Evolutionary conservation across 2,888 invertebrate species (phyloP).

Genomic region (Pseudococcus longispinus): DNA sequence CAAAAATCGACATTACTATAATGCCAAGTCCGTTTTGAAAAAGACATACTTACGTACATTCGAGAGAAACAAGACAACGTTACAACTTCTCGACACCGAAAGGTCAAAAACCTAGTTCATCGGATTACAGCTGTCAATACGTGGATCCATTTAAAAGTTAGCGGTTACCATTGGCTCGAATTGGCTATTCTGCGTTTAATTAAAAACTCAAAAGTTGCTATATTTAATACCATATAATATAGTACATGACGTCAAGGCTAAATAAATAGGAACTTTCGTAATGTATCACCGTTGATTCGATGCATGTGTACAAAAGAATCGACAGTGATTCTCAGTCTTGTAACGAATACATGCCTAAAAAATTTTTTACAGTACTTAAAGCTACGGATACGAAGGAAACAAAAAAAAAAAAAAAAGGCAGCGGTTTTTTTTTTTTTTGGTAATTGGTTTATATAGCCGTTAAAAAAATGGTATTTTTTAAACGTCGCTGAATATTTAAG

Average conservation of each 20-base stretch:
- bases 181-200: constrained; percentile 40
- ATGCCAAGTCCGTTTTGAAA: background rate
- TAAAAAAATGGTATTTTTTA: constrained; percentile 26
- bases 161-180: background rate
- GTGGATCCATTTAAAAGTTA: background rate
- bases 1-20: background rate
- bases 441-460: constrained; percentile 13
- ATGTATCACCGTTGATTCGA: constrained; percentile 54
- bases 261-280: constrained; percentile 57
- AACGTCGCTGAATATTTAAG: constrained; percentile 39
- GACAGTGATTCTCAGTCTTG: constrained; percentile 56
- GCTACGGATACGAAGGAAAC: background rate
- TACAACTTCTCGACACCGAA: too few relatives aligned
- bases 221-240: constrained; percentile 48
- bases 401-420: constrained; percentile 14
- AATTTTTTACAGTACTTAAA: constrained; percentile 29
- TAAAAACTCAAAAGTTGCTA: constrained; percentile 41
- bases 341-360: constrained; percentile 49
- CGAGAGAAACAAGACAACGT: too few relatives aligned
- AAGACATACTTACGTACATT: background rate
- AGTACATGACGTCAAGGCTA: constrained; percentile 55
- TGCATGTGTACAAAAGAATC: constrained; percentile 36
- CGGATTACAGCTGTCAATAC: constrained; percentile 2
- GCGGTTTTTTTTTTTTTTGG: constrained; percentile 12
- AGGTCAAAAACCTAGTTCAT: background rate